These are phyloP conservation scores for Nanorana parkeri DNA, from an alignment of 2,113 vertebrate genomes.

Conservation along the genomic window DNA sequence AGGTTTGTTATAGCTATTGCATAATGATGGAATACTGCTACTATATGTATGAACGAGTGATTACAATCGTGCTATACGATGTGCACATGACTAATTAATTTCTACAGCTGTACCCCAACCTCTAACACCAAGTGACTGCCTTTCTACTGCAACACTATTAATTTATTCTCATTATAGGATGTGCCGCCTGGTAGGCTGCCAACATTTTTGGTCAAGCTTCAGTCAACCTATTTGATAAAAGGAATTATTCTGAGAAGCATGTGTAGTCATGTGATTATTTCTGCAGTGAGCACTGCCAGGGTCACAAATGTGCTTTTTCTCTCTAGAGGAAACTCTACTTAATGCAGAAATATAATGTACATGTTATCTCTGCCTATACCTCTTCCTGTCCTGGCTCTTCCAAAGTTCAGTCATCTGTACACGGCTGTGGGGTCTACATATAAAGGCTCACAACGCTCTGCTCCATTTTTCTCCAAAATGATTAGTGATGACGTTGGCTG, in stretches of 20 bases:
- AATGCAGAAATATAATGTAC: not conserved
- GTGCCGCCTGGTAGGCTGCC: conserved; percentile 40
- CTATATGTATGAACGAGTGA: too few relatives aligned
- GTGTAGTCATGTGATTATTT: conserved; percentile 47
- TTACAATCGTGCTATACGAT: not conserved
- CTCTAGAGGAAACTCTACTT: not conserved
- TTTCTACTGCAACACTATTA: conserved; percentile 11
- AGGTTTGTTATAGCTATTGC: too few relatives aligned
- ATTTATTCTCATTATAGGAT: conserved; percentile 28
- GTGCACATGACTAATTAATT: conserved; percentile 15
- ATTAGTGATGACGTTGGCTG: too few relatives aligned
- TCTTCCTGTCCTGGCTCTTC: not conserved
- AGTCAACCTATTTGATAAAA: conserved; percentile 45
- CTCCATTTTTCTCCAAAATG: too few relatives aligned
- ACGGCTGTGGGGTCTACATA: too few relatives aligned
- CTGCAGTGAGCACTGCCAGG: not conserved
- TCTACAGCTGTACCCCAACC: conserved; percentile 1
- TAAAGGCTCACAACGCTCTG: too few relatives aligned
- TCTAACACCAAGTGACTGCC: not conserved
- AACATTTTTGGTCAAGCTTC: conserved; percentile 50
- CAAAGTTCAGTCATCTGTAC: too few relatives aligned
- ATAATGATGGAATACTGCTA: too few relatives aligned
- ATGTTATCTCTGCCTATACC: not conserved
- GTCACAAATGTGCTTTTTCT: not conserved
- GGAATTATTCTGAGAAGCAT: conserved; percentile 40